Conservation (phyloP, 1,140 invertebrate genomes). For the Spodoptera litura region DNA sequence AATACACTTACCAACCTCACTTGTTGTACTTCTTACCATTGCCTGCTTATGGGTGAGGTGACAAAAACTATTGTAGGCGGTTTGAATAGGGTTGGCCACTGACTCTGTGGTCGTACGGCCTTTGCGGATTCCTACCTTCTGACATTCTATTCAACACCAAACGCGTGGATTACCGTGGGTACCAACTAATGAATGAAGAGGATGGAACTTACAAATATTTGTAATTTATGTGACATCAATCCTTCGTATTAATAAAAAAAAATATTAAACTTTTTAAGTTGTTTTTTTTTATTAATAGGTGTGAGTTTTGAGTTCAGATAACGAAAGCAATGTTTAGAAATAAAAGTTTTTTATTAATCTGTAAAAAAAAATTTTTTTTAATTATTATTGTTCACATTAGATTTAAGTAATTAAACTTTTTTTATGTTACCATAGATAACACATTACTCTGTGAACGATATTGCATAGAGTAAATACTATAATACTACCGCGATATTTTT, state of each 20-base stretch:
- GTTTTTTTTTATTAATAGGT: too few relatives aligned
- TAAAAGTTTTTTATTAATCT: too few relatives aligned
- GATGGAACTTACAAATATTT: background rate
- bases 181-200: slow-evolving; percentile 27
- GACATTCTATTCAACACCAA: slow-evolving; percentile 41
- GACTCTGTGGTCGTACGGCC: slow-evolving; percentile 66
- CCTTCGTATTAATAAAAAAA: background rate
- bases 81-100: slow-evolving; percentile 62
- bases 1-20: background rate
- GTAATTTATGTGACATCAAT: slow-evolving; percentile 10
- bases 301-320: too few relatives aligned
- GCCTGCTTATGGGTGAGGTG: slow-evolving; percentile 49
- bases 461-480: too few relatives aligned
- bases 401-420: too few relatives aligned
- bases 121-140: slow-evolving; percentile 57
- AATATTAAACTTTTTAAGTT: too few relatives aligned
- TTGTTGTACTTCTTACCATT: slow-evolving; percentile 25
- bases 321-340: too few relatives aligned
- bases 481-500: too few relatives aligned
- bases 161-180: slow-evolving; percentile 37
- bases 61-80: slow-evolving; percentile 75
- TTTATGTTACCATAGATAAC: too few relatives aligned
- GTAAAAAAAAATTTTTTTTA: too few relatives aligned
- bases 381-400: too few relatives aligned
- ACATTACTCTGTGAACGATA: too few relatives aligned